These are phyloP conservation scores for Patiria pectinifera DNA, from an alignment of 53 echinoderm and acorn worm species.

Conservation along the genomic window DNA sequence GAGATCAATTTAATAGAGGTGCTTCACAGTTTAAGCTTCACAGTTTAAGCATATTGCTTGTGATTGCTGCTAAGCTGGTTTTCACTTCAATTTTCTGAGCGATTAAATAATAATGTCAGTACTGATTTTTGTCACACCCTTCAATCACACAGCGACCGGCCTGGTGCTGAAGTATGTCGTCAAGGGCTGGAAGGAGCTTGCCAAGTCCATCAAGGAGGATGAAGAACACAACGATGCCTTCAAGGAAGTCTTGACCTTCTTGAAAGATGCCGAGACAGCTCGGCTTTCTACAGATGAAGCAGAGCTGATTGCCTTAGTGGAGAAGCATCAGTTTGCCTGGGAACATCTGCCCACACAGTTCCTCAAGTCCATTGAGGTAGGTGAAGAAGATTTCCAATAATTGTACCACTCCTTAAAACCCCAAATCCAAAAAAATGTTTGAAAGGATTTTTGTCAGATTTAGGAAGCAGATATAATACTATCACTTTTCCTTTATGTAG, in stretches of 20 bases:
- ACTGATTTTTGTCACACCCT: not conserved
- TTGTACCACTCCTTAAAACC: not conserved
- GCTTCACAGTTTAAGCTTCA: too few species aligned
- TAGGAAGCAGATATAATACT: too few species aligned
- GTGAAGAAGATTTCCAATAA: not conserved
- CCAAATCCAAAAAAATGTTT: not conserved
- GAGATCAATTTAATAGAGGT: too few species aligned
- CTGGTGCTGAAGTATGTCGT: conserved; percentile 85
- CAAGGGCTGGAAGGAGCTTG: conserved; percentile 74
- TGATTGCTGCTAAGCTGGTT: too few species aligned
- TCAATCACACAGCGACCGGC: conserved; percentile 64
- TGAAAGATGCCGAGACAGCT: conserved; percentile 80
- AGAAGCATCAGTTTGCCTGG: conserved; percentile 78
- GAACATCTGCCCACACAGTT: conserved; percentile 87
- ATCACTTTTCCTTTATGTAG: too few species aligned
- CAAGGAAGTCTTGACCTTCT: conserved; percentile 67
- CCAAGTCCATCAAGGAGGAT: conserved; percentile 49
- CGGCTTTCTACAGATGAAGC: conserved; percentile 59
- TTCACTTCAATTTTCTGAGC: too few species aligned
- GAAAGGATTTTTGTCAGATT: too few species aligned
- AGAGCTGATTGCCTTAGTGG: conserved; percentile 68
- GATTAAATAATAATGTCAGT: too few species aligned
- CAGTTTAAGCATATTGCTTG: too few species aligned
- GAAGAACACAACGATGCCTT: conserved; percentile 52
- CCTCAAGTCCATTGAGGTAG: conserved; percentile 82